These are phyloP conservation scores for Condylura cristata DNA, from an alignment of 2,113 vertebrate species.

Conservation along the genomic window DNA sequence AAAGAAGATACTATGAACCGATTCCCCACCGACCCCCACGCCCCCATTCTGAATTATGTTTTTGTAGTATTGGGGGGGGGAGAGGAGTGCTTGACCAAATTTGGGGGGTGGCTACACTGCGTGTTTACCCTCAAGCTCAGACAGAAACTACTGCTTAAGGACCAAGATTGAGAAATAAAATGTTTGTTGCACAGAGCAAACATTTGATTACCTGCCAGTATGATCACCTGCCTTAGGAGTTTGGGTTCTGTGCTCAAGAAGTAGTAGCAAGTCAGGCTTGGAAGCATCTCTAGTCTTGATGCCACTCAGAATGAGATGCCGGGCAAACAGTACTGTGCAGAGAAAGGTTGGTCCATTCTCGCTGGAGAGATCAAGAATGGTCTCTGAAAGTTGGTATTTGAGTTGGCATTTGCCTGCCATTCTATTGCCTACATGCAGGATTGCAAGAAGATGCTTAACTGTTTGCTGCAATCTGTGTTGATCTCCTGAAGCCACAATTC, in stretches of 20 bases:
- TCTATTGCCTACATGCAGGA: background rate
- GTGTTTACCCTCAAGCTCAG: background rate
- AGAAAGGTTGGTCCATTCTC: background rate
- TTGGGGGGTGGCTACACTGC: too few species aligned
- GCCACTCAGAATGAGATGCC: slow-evolving; percentile 6
- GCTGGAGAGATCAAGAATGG: background rate
- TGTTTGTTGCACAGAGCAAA: background rate
- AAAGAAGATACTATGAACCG: background rate
- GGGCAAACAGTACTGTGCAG: background rate
- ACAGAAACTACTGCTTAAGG: background rate
- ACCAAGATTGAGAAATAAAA: background rate
- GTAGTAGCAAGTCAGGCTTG: slow-evolving; percentile 10
- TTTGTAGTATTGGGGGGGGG: background rate
- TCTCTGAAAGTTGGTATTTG: background rate
- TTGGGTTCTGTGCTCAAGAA: background rate
- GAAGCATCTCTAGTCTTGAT: background rate
- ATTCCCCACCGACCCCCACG: too few species aligned
- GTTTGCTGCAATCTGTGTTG: background rate
- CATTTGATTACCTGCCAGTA: background rate
- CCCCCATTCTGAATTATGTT: background rate
- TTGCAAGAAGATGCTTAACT: background rate
- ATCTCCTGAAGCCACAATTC: background rate
- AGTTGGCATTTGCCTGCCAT: background rate
- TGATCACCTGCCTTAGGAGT: background rate
- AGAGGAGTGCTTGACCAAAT: too few species aligned